These are phyloP conservation scores for Danio aesculapii DNA, from an alignment of 2,797 vertebrate genomes.

Conservation along the genomic window DNA sequence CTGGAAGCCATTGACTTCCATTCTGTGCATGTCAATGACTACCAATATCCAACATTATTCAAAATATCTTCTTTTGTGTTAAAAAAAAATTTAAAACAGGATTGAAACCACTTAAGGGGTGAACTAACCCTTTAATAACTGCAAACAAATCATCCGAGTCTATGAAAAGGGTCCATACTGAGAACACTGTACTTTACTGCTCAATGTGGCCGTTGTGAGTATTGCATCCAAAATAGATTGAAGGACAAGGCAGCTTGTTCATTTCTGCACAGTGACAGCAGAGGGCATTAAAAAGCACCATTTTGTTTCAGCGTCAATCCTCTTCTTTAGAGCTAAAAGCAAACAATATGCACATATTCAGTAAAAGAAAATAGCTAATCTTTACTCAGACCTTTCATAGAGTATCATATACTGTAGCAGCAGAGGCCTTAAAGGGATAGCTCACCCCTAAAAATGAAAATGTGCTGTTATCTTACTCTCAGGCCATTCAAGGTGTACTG, in stretches of 20 bases:
- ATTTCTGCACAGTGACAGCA: conserved; percentile 20
- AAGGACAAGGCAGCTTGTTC: background rate
- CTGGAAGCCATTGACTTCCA: too few relatives aligned
- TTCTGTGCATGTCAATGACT: too few relatives aligned
- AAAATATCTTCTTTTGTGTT: too few relatives aligned
- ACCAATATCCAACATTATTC: too few relatives aligned
- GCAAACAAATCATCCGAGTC: too few relatives aligned
- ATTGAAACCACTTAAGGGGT: too few relatives aligned
- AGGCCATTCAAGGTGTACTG: too few relatives aligned
- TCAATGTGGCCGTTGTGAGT: conserved; percentile 5
- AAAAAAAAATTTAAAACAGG: too few relatives aligned
- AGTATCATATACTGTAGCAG: conserved; percentile 7
- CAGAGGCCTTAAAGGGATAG: background rate
- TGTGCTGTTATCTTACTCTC: too few relatives aligned
- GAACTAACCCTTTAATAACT: too few relatives aligned
- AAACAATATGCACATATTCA: conserved; percentile 2
- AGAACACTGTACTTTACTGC: background rate
- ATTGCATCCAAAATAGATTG: background rate
- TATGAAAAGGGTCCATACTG: background rate
- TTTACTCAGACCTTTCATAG: background rate
- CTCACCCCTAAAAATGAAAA: too few relatives aligned
- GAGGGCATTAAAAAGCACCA: background rate
- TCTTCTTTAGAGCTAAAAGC: background rate
- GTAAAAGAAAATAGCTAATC: background rate
- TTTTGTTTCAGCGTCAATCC: background rate